Evolutionary conservation across 2,888 invertebrate species (phyloP).

Genomic region (Nipponacmea schrenckii): DNA sequence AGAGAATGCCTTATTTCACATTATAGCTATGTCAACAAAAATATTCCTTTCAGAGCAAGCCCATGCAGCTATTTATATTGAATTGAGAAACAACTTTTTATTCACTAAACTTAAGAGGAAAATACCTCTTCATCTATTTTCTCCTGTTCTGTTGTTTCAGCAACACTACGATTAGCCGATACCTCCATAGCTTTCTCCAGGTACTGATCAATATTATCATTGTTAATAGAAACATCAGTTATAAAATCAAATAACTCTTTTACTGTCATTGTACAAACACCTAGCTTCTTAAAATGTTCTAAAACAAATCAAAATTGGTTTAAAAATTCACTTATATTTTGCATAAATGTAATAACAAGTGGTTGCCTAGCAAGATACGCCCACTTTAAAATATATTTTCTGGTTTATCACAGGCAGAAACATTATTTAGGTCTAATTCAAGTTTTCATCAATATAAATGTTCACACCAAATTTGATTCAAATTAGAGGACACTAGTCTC

Average conservation of each 20-base stretch:
- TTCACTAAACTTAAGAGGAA: background rate
- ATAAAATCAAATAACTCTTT: slow-evolving; percentile 96
- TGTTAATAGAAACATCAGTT: slow-evolving; percentile 87
- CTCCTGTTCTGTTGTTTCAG: slow-evolving; percentile 78
- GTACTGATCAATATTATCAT: slow-evolving; percentile 78
- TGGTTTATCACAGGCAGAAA: too few species aligned
- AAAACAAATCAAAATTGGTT: slow-evolving; percentile 62
- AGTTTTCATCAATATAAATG: too few species aligned
- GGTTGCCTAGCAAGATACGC: too few species aligned
- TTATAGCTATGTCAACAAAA: slow-evolving; percentile 5
- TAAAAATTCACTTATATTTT: too few species aligned
- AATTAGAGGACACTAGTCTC: too few species aligned
- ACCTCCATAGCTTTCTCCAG: slow-evolving; percentile 59
- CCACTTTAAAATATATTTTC: too few species aligned
- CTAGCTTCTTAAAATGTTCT: slow-evolving; percentile 89
- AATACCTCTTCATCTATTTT: slow-evolving; percentile 83
- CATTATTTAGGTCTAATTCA: too few species aligned
- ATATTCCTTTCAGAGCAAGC: background rate
- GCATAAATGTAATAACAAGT: too few species aligned
- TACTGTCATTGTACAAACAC: slow-evolving; percentile 87
- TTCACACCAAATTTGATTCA: too few species aligned
- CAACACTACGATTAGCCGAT: slow-evolving; percentile 64
- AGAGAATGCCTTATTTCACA: background rate
- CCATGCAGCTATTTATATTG: background rate
- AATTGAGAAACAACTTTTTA: background rate